Percentiles rank a stretch among this genome's conserved stretches.
phyloP scores from a whole-genome alignment of 2,888 invertebrate genomes.

The Drosophila maculinotata region DNA sequence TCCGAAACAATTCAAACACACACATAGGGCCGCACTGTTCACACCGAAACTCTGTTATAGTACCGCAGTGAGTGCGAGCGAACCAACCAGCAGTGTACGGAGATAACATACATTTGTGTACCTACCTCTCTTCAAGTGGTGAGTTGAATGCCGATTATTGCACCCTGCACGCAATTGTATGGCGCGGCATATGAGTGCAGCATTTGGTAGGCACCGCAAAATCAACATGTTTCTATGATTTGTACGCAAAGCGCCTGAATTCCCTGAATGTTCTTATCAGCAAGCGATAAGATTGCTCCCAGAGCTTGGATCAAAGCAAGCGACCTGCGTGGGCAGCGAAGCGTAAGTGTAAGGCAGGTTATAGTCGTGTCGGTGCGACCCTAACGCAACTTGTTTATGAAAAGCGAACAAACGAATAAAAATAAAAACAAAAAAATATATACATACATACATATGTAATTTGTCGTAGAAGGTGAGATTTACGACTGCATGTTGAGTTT shows the following conservation, averaged over 20 bases:
- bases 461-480: slow-evolving; percentile 73
- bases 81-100: slow-evolving; percentile 41
- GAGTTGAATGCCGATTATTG: slow-evolving; percentile 78
- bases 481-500: slow-evolving; percentile 59
- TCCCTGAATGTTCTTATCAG: slow-evolving; percentile 21
- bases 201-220: slow-evolving; percentile 30
- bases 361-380: slow-evolving; percentile 55
- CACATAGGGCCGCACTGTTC: slow-evolving; percentile 68
- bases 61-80: slow-evolving; percentile 65
- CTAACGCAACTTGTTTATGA: slow-evolving; percentile 71
- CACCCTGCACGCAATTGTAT: slow-evolving; percentile 68
- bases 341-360: slow-evolving; percentile 37
- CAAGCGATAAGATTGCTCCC: slow-evolving; percentile 20
- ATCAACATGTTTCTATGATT: slow-evolving; percentile 31
- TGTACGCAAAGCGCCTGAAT: slow-evolving; percentile 3
- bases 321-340: neutral
- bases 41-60: slow-evolving; percentile 49
- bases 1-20: slow-evolving; percentile 76
- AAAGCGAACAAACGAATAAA: slow-evolving; percentile 79
- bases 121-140: slow-evolving; percentile 78
- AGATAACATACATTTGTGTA: slow-evolving; percentile 78
- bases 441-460: slow-evolving; percentile 68
- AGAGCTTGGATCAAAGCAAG: neutral
- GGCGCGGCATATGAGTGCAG: slow-evolving; percentile 55
- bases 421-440: slow-evolving; percentile 79